These are phyloP conservation scores for Ophraella communa DNA, from an alignment of 2,888 invertebrate species.

Conservation along the genomic window DNA sequence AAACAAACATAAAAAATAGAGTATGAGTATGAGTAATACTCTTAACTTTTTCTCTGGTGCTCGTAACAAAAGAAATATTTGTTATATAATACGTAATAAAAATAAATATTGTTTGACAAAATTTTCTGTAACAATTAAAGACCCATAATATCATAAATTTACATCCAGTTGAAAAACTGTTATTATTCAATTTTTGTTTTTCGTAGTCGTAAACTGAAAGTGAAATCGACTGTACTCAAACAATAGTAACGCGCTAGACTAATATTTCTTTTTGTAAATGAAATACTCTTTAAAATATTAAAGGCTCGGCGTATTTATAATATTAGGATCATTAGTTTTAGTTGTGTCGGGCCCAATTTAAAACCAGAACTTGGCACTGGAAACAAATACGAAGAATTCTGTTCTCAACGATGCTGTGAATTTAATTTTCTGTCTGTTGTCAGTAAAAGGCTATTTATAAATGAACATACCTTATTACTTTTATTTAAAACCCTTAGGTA, in stretches of 20 bases:
- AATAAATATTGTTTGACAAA: too few species aligned
- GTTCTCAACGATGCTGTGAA: not conserved
- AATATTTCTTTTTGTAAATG: not conserved
- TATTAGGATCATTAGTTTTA: conserved; percentile 17
- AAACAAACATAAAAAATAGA: too few species aligned
- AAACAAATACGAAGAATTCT: conserved; percentile 8
- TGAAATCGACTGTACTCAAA: not conserved
- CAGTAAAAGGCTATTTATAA: not conserved
- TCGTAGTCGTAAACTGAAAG: too few species aligned
- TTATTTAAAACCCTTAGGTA: too few species aligned
- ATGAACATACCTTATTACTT: too few species aligned
- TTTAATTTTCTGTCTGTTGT: not conserved
- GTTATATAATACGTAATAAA: too few species aligned
- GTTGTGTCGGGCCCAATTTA: conserved; percentile 9
- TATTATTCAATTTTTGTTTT: not conserved
- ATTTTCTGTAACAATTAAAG: too few species aligned
- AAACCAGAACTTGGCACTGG: conserved; percentile 14
- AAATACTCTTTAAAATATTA: not conserved
- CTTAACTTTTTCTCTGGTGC: too few species aligned
- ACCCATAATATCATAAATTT: too few species aligned
- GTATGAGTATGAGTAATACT: too few species aligned
- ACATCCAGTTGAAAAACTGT: too few species aligned
- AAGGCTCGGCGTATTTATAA: conserved; percentile 9
- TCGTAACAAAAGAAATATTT: too few species aligned
- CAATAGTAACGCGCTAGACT: not conserved